phyloP scores from a whole-genome alignment of 2,797 vertebrate genomes.

The Pseudomugil tenellus region DNA sequence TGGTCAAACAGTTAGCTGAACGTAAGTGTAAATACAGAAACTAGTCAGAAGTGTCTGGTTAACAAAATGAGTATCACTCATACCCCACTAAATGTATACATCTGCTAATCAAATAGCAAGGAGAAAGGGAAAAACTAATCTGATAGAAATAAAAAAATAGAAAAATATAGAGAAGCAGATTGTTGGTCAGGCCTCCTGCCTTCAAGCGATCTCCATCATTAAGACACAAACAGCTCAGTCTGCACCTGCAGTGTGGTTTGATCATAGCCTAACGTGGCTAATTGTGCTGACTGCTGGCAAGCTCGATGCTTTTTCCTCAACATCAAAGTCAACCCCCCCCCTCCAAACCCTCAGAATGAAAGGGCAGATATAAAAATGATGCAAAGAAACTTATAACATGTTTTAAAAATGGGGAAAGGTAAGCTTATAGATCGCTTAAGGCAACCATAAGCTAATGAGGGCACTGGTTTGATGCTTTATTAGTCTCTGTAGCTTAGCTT shows the following conservation, averaged over 20 bases:
- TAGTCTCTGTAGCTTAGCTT: not conserved
- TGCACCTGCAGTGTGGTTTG: conserved; percentile 51
- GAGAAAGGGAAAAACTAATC: not conserved
- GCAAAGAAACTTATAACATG: conserved; percentile 40
- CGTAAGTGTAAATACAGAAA: conserved; percentile 4
- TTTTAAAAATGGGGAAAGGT: conserved; percentile 18
- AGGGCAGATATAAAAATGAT: conserved; percentile 25
- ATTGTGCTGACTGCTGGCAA: conserved; percentile 65
- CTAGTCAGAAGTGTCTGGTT: too few relatives aligned
- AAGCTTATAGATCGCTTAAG: conserved; percentile 17
- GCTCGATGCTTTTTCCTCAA: conserved; percentile 27
- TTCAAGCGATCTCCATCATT: conserved; percentile 10
- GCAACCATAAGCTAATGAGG: conserved; percentile 5
- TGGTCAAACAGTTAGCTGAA: conserved; percentile 33
- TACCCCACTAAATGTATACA: not conserved
- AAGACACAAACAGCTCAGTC: conserved; percentile 37
- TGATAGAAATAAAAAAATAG: not conserved
- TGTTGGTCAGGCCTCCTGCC: not conserved
- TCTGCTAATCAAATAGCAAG: not conserved
- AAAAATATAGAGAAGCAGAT: conserved; percentile 1
- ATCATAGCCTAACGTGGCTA: conserved; percentile 57
- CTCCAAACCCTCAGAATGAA: conserved; percentile 21
- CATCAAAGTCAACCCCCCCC: conserved; percentile 60
- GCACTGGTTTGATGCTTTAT: not conserved
- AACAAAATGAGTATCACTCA: too few relatives aligned